Percentiles rank a stretch among this genome's conserved stretches.
Conservation (phyloP, 2,113 vertebrate species). For the Crocuta crocuta region DNA sequence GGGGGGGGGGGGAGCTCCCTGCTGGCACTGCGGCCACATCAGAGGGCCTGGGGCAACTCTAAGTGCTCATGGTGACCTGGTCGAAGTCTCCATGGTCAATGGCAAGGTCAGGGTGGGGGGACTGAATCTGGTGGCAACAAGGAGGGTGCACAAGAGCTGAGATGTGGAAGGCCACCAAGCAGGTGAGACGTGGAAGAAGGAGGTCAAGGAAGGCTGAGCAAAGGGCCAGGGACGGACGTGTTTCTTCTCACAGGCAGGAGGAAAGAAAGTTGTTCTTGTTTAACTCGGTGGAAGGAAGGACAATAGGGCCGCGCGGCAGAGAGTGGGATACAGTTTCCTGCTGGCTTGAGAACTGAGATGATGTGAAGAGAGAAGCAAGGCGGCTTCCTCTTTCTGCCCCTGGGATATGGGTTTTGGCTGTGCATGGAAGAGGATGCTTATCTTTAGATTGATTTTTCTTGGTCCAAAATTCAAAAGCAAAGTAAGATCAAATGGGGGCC, state of each 20-base stretch:
- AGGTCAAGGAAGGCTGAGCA: fast-evolving
- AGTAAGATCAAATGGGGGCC: constrained; percentile 18
- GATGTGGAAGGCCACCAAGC: neutral
- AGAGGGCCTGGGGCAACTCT: neutral
- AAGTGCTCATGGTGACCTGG: no score
- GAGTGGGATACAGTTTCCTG: neutral
- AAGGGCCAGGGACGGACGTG: neutral
- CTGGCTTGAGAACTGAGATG: neutral
- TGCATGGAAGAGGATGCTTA: constrained; percentile 7
- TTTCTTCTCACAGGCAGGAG: neutral
- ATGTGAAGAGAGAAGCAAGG: neutral
- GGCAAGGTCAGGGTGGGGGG: neutral
- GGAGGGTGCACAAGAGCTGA: neutral
- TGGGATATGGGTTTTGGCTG: neutral
- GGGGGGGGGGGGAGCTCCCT: fast-evolving
- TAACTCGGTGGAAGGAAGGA: neutral
- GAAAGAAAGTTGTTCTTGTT: neutral
- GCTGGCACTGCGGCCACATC: neutral
- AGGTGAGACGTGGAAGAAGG: neutral
- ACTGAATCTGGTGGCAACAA: fast-evolving
- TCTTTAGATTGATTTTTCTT: constrained; percentile 61
- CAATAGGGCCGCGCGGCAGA: neutral
- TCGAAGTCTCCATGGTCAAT: neutral
- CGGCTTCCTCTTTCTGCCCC: neutral
- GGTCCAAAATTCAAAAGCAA: constrained; percentile 56